Percentiles rank a stretch among this genome's conserved stretches.
Conservation (phyloP, 2,797 vertebrate genomes). For the Amphiprion clarkii region DNA sequence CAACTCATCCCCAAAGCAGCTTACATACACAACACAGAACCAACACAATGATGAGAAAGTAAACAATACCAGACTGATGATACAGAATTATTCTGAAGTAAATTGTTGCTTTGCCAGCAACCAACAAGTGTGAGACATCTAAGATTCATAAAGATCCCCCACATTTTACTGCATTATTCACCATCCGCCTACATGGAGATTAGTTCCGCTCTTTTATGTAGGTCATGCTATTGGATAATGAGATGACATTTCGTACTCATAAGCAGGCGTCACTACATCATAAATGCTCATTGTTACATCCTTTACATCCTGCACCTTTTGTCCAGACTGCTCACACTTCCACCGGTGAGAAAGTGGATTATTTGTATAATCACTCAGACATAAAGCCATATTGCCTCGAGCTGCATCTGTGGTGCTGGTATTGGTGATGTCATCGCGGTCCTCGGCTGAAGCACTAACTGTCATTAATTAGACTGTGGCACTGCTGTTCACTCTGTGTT, state of each 20-base stretch:
- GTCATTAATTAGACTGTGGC: slow-evolving; percentile 81
- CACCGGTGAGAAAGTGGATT: slow-evolving; percentile 36
- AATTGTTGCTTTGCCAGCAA: slow-evolving; percentile 59
- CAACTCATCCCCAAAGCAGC: background rate
- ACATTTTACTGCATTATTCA: slow-evolving; percentile 87
- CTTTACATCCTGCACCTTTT: slow-evolving; percentile 50
- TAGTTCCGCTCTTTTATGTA: slow-evolving; percentile 83
- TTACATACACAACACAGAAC: background rate
- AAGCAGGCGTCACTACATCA: slow-evolving; percentile 64
- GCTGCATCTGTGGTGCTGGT: slow-evolving; percentile 66
- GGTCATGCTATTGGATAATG: slow-evolving; percentile 84
- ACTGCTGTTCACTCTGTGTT: slow-evolving; percentile 81
- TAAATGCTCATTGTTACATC: slow-evolving; percentile 48
- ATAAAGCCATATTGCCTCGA: slow-evolving; percentile 51
- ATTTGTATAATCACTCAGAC: slow-evolving; percentile 56
- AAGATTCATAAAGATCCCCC: slow-evolving; percentile 84
- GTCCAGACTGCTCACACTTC: slow-evolving; percentile 24
- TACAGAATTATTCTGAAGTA: slow-evolving; percentile 35
- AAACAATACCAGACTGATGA: slow-evolving; percentile 29
- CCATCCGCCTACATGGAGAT: slow-evolving; percentile 82
- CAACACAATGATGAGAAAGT: background rate
- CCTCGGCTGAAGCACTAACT: slow-evolving; percentile 76
- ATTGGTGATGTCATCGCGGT: slow-evolving; percentile 78
- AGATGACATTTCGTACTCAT: slow-evolving; percentile 79
- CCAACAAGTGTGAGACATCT: slow-evolving; percentile 78